Conservation (phyloP, 2,113 vertebrate species). For the Austrofundulus limnaeus region DNA sequence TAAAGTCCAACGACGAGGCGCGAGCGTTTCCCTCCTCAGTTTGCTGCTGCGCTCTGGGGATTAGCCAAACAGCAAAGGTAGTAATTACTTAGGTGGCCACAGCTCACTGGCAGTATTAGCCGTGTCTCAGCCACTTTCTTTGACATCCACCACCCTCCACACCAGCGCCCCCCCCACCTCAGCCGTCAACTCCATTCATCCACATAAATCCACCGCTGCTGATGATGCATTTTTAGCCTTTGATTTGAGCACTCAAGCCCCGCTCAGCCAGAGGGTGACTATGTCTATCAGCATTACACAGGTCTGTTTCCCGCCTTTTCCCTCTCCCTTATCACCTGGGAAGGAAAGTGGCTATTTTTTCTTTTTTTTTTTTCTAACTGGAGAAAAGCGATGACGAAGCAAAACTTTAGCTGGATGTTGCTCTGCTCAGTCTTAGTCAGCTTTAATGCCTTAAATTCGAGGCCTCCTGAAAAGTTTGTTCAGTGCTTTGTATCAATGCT, state of each 20-base stretch:
- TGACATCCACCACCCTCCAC: conserved; percentile 41
- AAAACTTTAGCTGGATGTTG: conserved; percentile 25
- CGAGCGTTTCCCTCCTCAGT: conserved; percentile 46
- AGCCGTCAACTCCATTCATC: conserved; percentile 56
- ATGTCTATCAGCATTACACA: conserved; percentile 68
- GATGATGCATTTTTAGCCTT: conserved; percentile 55
- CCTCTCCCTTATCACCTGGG: conserved; percentile 52
- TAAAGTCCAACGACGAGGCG: conserved; percentile 38
- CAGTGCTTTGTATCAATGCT: conserved; percentile 8
- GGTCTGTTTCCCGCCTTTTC: conserved; percentile 56
- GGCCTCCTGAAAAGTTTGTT: conserved; percentile 55
- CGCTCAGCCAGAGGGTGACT: conserved; percentile 38
- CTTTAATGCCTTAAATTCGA: conserved; percentile 35
- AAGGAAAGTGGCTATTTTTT: conserved; percentile 56
- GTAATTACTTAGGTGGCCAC: conserved; percentile 71
- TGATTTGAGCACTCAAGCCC: conserved; percentile 19
- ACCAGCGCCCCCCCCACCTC: background rate
- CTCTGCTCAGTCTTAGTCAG: conserved; percentile 28
- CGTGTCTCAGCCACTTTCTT: conserved; percentile 69
- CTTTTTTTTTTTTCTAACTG: conserved; percentile 41
- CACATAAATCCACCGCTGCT: conserved; percentile 67
- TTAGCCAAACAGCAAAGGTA: conserved; percentile 63
- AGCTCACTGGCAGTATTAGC: conserved; percentile 64
- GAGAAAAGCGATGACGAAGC: conserved; percentile 55
- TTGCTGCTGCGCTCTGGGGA: conserved; percentile 51